Evolutionary conservation across 2,888 invertebrate species (phyloP), one percentile per base, ranked within the genome.

Genomic region (Gastrophysa polygoni): DNA sequence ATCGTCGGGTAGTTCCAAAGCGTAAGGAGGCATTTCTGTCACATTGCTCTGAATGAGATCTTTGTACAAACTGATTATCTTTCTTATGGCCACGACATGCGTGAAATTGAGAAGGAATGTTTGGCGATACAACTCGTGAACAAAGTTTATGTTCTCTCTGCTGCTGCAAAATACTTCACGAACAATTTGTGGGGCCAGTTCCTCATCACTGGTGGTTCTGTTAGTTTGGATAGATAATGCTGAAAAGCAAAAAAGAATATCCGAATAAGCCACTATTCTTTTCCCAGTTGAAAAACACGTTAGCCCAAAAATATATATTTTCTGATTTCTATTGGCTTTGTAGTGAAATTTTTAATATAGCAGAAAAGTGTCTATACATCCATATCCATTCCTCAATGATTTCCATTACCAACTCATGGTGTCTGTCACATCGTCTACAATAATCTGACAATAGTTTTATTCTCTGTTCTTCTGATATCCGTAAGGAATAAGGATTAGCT

Each of bases 41-140:
- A 90, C 89, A 78, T 90, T 92, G 83, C 72, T 89, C 77, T 94
- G 94, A 83, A 98, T 96, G 91, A 98, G 93, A 81, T 98, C 96
- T 80, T 95, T 93, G 80, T 98, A 98, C 2, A 96, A 91, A 46
- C 91, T 89, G 71, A 98, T 94, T 44, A 96, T 94, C 74, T 93
- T 90, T 49, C 95, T 85, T 64, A 95, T 91, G 4, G 96, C 94
- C 66, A 91, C 89, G 11, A 95, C 92, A 80, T 96, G 94, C 57
- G 73, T 75, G 80, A 96, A 96, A 68, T 94, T 93, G 73, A 97
- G 83, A 50, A 96, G 84, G 83, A 97, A 94, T 29, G 96, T 95
- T 83, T 97, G 96, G 24, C 97, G 88, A 78, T 96, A 92, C 60
- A 97, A 88, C 83, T 98, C 98, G 75, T 97, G 93, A 24, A 97